These are phyloP conservation scores for Limulus polyphemus DNA, from an alignment of 2,888 invertebrate genomes.

Conservation along the genomic window DNA sequence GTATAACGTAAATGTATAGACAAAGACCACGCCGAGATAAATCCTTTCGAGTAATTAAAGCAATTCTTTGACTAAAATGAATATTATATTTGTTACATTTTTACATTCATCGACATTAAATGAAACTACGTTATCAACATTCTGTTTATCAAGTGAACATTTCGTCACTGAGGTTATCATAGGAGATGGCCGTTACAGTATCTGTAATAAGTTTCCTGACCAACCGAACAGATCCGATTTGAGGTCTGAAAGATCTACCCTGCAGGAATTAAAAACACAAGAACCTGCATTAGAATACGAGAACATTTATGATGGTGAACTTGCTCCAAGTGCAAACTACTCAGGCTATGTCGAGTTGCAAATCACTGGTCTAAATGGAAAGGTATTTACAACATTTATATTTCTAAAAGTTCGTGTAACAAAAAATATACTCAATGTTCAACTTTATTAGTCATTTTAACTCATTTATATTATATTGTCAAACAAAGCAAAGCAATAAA, in stretches of 20 bases:
- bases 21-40: too few relatives aligned
- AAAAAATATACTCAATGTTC: too few relatives aligned
- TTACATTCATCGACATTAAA: too few relatives aligned
- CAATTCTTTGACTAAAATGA: too few relatives aligned
- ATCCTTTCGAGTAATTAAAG: too few relatives aligned
- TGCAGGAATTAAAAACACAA: neutral
- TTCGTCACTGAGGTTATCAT: conserved; percentile 21
- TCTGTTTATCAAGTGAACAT: conserved; percentile 12
- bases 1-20: too few relatives aligned
- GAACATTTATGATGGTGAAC: conserved; percentile 49
- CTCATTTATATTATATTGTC: too few relatives aligned
- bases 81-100: too few relatives aligned
- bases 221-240: neutral
- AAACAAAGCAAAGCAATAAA: too few relatives aligned
- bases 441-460: too few relatives aligned
- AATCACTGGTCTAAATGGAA: conserved; percentile 44
- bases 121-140: too few relatives aligned
- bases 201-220: conserved; percentile 11
- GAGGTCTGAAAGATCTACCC: neutral
- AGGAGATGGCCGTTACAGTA: conserved; percentile 16
- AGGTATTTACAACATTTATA: neutral
- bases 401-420: too few relatives aligned
- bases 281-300: conserved; percentile 10
- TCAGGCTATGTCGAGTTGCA: conserved; percentile 74
- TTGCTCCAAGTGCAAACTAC: conserved; percentile 65